Base-by-base conservation (phyloP, 2,113 vertebrate genomes). In the Hystrix brachyura region DNA sequence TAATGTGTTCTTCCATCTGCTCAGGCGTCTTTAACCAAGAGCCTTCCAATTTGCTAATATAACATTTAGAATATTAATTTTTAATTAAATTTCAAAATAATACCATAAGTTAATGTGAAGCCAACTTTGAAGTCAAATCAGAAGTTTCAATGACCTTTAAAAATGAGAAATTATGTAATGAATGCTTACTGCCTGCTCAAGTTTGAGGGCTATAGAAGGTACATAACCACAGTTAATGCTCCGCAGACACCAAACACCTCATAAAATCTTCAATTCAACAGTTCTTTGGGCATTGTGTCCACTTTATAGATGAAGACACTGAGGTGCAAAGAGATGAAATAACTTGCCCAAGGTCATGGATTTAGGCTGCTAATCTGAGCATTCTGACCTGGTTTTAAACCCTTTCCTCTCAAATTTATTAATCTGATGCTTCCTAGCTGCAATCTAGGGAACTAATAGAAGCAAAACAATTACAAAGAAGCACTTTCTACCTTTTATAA, bases 41-140 rank as follows among this genome's bases (percentile, higher is more conserved):
- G 32, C 85, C 27, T 79, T 78, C 43, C 95, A 87, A 87, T 82
- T 89, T 34, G 83, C n/a, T 87, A 78, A 74, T 79, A 32, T 89
- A 80, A 46, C 17, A 83, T 72, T 79, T 85, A 38, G 29, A 81
- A 55, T 84, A 46, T 46, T 3, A 2, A 34, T 88, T 87, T 94
- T 46, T 38, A 83, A 38, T 71, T 90, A 82, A 46, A 38, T 86
- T 90, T 94, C 38, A 79, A 59, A 89, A 94, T 89, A 53, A n/a
- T 86, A 69, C 10, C 55, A n/a, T 62, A 46, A 69, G 29, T 74
- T 25, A 88, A 72, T 2, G 71, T 27, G 69, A 53, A 65, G 64
- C 32, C 38, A 88, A 34, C 29, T 84, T 82, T 84, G 71, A 88
- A 95, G 53, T 64, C 38, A 69, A 78, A 25, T 62, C 12, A 90